Conservation (phyloP, 1,140 invertebrate genomes). For the Lordiphosa stackelbergi region DNA sequence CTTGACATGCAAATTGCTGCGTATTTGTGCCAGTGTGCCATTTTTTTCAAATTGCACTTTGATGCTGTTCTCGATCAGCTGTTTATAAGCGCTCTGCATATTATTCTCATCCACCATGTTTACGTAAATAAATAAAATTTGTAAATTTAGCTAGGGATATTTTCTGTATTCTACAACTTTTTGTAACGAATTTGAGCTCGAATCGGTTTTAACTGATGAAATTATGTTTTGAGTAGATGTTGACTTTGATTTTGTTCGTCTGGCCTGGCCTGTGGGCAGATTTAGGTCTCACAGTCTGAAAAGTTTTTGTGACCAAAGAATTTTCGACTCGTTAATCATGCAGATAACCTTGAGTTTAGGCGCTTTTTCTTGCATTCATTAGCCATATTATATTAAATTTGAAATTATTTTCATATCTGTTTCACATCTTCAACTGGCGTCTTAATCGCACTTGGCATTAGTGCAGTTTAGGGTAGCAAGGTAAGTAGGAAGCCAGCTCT, state of each 20-base stretch:
- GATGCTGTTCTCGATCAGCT: conserved; percentile 38
- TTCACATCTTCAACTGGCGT: conserved; percentile 3
- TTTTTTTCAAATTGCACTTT: conserved; percentile 34
- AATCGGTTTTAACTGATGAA: not conserved
- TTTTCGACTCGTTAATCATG: conserved; percentile 52
- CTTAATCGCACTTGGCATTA: conserved; percentile 15
- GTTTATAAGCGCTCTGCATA: conserved; percentile 8
- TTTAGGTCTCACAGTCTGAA: conserved; percentile 33
- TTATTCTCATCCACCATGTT: conserved; percentile 13
- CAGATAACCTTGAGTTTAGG: conserved; percentile 47
- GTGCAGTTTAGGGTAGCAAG: not conserved
- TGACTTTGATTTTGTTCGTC: conserved; percentile 5
- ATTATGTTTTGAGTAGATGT: not conserved
- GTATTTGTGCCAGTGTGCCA: conserved; percentile 35
- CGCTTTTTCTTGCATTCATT: conserved; percentile 2
- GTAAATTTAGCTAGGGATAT: not conserved
- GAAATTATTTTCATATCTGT: not conserved
- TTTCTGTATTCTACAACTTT: conserved; percentile 1
- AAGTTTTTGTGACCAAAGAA: conserved; percentile 39
- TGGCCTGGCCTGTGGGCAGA: conserved; percentile 31
- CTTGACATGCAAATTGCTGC: conserved; percentile 44
- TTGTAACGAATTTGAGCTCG: conserved; percentile 2
- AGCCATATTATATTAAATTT: conserved; percentile 23
- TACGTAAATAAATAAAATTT: conserved; percentile 12
- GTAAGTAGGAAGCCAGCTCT: conserved; percentile 12